A percentile compares a stretch with the other conserved stretches of the same genome.
phyloP scores from a whole-genome alignment of 2,888 invertebrate species.

The Macaria liturata region DNA sequence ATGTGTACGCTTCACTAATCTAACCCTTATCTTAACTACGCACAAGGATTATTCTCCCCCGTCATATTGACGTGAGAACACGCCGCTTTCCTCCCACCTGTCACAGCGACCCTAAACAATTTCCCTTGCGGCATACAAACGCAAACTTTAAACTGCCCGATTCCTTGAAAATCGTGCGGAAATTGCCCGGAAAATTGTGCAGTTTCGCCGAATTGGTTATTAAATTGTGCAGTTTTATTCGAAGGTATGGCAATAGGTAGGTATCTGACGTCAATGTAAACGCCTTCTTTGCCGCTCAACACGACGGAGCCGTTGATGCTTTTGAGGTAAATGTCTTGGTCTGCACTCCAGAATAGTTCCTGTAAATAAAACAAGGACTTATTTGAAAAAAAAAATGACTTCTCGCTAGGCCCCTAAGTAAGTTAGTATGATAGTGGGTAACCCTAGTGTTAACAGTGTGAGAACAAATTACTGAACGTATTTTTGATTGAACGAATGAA shows the following conservation, averaged over 20 bases:
- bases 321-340: constrained; percentile 90
- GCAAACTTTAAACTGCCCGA: constrained; percentile 92
- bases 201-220: neutral
- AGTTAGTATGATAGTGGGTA: too few species aligned
- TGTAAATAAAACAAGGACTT: neutral
- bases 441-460: too few species aligned
- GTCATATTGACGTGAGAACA: constrained; percentile 86
- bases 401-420: too few species aligned
- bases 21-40: constrained; percentile 50
- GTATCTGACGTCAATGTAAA: constrained; percentile 87
- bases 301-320: constrained; percentile 90
- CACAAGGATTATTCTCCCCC: constrained; percentile 85
- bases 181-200: neutral
- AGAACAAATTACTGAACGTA: too few species aligned
- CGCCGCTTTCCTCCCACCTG: constrained; percentile 81
- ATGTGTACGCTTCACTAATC: neutral
- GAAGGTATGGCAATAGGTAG: constrained; percentile 85
- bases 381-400: neutral
- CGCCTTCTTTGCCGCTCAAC: constrained; percentile 87
- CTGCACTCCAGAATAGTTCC: constrained; percentile 88
- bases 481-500: too few species aligned
- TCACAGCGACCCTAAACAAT: constrained; percentile 90
- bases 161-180: constrained; percentile 29
- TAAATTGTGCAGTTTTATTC: constrained; percentile 51
- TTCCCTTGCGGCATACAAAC: constrained; percentile 95